Conservation (phyloP, 2,113 vertebrate species). For the Nibea coibor region DNA sequence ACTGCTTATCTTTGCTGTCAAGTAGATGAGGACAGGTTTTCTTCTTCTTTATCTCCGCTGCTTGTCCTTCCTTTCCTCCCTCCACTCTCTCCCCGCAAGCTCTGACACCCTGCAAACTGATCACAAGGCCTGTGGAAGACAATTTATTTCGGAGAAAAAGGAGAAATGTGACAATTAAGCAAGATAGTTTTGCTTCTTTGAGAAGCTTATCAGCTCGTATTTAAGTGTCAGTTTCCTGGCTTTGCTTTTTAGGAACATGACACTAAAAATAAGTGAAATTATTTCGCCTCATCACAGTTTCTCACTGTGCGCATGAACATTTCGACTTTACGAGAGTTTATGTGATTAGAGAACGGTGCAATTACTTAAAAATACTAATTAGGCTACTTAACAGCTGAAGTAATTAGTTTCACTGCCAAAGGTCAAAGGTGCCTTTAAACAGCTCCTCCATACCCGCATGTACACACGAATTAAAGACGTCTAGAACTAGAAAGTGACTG, state of each 20-base stretch:
- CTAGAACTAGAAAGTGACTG: neutral
- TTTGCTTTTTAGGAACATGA: constrained; percentile 30
- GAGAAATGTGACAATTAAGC: neutral
- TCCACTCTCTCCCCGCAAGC: constrained; percentile 15
- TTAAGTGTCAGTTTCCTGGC: neutral
- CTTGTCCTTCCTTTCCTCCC: constrained; percentile 40
- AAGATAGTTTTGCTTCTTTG: neutral
- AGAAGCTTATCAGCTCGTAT: constrained; percentile 1
- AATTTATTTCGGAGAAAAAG: constrained; percentile 10
- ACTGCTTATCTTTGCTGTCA: constrained; percentile 74
- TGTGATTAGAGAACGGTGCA: too few species aligned
- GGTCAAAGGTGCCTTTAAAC: neutral
- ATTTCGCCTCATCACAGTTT: neutral
- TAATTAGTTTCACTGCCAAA: neutral
- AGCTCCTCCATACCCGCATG: neutral
- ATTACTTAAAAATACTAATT: neutral
- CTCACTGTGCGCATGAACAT: neutral
- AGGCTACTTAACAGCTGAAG: neutral
- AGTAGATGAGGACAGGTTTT: constrained; percentile 53
- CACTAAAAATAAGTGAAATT: neutral
- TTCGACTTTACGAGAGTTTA: neutral
- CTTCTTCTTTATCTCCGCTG: constrained; percentile 47
- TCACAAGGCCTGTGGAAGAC: constrained; percentile 21
- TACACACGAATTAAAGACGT: neutral
- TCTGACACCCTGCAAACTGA: constrained; percentile 51